Evolutionary conservation across 2,888 invertebrate genomes (phyloP).

Genomic region (Ceratothoa steindachneri): DNA sequence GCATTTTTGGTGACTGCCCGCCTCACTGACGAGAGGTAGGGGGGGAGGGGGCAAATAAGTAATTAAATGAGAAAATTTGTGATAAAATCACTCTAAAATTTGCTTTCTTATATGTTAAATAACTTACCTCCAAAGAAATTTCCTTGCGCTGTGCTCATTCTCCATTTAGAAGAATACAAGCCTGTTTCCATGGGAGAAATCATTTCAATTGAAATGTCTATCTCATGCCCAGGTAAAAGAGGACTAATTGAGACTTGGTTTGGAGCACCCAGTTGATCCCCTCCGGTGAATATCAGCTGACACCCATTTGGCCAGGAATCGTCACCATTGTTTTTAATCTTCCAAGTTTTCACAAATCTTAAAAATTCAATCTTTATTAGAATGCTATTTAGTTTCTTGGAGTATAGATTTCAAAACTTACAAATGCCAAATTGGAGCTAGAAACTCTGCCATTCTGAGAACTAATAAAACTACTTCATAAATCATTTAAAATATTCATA

Average conservation of each 20-base stretch:
- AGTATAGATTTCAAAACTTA: too few species aligned
- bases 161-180: conserved; percentile 80
- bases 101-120: too few species aligned
- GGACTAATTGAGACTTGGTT: conserved; percentile 64
- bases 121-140: conserved; percentile 81
- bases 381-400: too few species aligned
- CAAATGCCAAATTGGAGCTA: not conserved
- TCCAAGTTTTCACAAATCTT: conserved; percentile 82
- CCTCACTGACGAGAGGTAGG: too few species aligned
- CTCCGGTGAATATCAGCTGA: conserved; percentile 69
- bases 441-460: not conserved
- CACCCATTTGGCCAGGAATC: conserved; percentile 79
- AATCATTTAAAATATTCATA: too few species aligned
- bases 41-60: too few species aligned
- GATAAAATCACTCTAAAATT: too few species aligned
- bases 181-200: conserved; percentile 71
- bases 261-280: conserved; percentile 61
- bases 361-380: conserved; percentile 44
- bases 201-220: conserved; percentile 73
- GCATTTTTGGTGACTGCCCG: too few species aligned
- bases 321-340: conserved; percentile 77
- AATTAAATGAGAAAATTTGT: too few species aligned
- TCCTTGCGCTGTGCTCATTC: conserved; percentile 79
- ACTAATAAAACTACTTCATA: too few species aligned
- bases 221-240: conserved; percentile 70